Conservation (phyloP, 2,888 invertebrate species). For the Didymodactylos carnosus region DNA sequence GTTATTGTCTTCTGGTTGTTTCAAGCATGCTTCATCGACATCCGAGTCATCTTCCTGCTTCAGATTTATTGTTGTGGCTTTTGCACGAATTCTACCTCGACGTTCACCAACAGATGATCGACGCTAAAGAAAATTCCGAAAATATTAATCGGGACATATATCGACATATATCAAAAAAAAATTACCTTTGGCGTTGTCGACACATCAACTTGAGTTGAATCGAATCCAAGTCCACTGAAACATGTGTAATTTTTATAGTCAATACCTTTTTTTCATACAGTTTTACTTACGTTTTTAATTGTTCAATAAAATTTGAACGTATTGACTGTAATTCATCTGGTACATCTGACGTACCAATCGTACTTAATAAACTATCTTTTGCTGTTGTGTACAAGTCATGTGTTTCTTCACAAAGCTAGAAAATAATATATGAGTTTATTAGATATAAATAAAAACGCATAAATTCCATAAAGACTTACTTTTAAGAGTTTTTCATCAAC, state of each 20-base stretch:
- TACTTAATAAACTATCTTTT: neutral
- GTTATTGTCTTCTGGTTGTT: neutral
- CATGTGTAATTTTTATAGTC: too few species aligned
- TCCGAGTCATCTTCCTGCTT: neutral
- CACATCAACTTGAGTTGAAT: neutral
- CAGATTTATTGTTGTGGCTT: too few species aligned
- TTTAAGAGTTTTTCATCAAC: neutral
- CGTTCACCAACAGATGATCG: neutral
- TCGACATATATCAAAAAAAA: neutral
- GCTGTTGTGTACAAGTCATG: neutral
- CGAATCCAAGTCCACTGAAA: too few species aligned
- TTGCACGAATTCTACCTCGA: neutral
- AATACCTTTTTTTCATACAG: too few species aligned
- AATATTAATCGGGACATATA: too few species aligned
- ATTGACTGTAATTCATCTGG: neutral
- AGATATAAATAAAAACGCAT: neutral
- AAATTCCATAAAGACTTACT: neutral
- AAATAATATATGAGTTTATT: neutral
- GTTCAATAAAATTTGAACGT: neutral
- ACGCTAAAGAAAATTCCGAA: too few species aligned
- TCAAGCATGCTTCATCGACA: neutral
- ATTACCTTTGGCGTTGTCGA: neutral
- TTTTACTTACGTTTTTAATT: too few species aligned
- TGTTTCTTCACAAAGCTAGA: neutral
- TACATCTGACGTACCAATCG: neutral